phyloP scores from a whole-genome alignment of 2,113 vertebrate species.

The Choloepus hoffmanni region DNA sequence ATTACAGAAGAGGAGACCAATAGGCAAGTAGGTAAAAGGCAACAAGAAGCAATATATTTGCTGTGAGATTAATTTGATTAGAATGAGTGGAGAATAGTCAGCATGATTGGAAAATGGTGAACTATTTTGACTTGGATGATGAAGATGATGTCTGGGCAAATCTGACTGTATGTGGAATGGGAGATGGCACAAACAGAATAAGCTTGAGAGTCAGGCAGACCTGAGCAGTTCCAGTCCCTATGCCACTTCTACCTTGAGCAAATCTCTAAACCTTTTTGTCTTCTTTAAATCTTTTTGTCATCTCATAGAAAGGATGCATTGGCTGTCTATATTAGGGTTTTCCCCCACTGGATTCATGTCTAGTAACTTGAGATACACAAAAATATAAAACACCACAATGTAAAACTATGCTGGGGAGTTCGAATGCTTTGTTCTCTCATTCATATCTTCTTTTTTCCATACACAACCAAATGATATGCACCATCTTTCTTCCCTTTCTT shows the following conservation, averaged over 20 bases:
- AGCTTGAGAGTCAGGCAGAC: neutral
- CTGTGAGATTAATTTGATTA: neutral
- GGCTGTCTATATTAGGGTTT: conserved; percentile 63
- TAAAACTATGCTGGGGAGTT: neutral
- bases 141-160: neutral
- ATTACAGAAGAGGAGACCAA: neutral
- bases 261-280: neutral
- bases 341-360: conserved; percentile 26
- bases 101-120: neutral
- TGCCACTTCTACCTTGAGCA: neutral
- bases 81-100: neutral
- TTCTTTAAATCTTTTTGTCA: neutral
- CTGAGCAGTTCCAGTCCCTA: neutral
- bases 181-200: neutral
- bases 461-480: neutral
- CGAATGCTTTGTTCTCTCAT: neutral
- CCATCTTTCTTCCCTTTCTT: neutral
- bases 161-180: neutral
- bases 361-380: conserved; percentile 64
- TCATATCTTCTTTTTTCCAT: neutral
- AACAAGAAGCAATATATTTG: neutral
- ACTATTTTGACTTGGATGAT: too few species aligned
- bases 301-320: neutral
- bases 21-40: neutral
- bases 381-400: neutral